phyloP scores from a whole-genome alignment of 1,140 invertebrate genomes.

The Zaprionus gabonicus region DNA sequence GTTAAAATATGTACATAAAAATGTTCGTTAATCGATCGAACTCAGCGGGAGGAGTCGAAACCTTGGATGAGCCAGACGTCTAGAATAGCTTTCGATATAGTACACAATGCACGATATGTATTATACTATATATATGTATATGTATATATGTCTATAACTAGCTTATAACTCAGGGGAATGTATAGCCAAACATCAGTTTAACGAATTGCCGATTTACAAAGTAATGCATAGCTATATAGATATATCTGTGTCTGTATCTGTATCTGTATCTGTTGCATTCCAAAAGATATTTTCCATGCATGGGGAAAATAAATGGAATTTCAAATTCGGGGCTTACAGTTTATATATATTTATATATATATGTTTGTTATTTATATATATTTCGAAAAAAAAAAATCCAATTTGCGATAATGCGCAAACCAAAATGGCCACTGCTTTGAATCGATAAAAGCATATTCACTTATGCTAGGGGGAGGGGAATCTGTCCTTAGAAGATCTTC shows the following conservation, averaged over 20 bases:
- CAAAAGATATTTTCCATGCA: constrained; percentile 38
- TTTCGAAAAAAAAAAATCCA: constrained; percentile 27
- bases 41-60: background rate
- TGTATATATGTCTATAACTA: background rate
- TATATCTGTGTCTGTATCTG: background rate
- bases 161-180: background rate
- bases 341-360: constrained; percentile 14
- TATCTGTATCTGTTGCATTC: constrained; percentile 23
- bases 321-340: background rate
- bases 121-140: background rate
- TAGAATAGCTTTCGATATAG: constrained; percentile 14
- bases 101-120: constrained; percentile 13
- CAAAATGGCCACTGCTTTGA: constrained; percentile 50
- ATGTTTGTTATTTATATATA: constrained; percentile 6
- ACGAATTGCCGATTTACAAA: constrained; percentile 2
- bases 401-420: constrained; percentile 35
- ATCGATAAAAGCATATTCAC: constrained; percentile 36
- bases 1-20: constrained; percentile 43
- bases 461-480: constrained; percentile 29
- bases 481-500: constrained; percentile 71
- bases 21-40: constrained; percentile 18
- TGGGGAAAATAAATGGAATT: constrained; percentile 41
- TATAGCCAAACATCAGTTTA: constrained; percentile 11
- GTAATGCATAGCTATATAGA: background rate
- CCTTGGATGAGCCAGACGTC: background rate